Evolutionary conservation across 1,140 invertebrate species (phyloP), one percentile per base, ranked within the genome.

Genomic region (Streblospio benedicti): DNA sequence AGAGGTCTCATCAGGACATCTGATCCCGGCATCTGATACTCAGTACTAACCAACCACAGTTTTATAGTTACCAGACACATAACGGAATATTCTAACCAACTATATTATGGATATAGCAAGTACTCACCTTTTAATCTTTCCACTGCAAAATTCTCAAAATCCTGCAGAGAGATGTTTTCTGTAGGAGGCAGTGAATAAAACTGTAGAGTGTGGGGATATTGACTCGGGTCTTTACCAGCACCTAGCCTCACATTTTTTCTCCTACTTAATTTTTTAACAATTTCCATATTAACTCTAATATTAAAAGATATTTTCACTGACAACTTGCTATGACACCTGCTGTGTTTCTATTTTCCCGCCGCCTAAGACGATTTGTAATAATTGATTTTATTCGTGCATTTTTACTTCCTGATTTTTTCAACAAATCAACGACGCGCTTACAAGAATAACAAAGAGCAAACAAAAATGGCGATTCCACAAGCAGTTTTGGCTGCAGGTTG

Each of bases 91-190:
- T 52, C 16, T 5, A 9, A 30, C 18, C n/a, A 5, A 52, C 12
- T 52, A 6, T 31, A 18, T 9, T 16, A 25, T 9, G 23, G 23
- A 9, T 23, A 49, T 23, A 12, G 12, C 12, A 16, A 16, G n/a
- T 3, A 18, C n/a, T 67, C 76, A 86, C 85, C 79, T 80, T 88
- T 87, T 32, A 95, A 74, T 68, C 92, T 84, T 70, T 93, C 90
- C 28, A 90, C 72, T 9, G 90, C 89, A 65, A 89, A 82, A 52
- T 88, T 85, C 82, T 95, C 90, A 80, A 95, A 93, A 71, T 94
- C 90, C 59, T 85, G 78, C 23, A 95, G 79, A 57, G 83, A 83
- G 57, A 95, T 84, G 54, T 84, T 80, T 60, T 85, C 83, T 43
- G 68, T 79, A n/a, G 92, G 93, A 35, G 88, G 85, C n/a, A 83